phyloP scores from a whole-genome alignment of 1,140 invertebrate species.

The Psilanteris sp. region DNA sequence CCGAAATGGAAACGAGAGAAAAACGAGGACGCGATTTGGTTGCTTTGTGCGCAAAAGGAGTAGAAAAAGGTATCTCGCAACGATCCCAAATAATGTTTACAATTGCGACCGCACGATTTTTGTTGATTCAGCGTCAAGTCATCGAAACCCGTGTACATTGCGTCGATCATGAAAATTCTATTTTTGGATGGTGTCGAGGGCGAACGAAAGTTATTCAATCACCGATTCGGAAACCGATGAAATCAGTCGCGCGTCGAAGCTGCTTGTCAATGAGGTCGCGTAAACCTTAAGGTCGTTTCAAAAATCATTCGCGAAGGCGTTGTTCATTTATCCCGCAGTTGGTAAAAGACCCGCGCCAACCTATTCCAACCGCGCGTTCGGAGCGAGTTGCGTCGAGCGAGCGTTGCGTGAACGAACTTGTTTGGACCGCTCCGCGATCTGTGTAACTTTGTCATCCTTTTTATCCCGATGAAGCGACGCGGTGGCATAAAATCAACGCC shows the following conservation, averaged over 20 bases:
- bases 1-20: no score
- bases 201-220: slow-evolving; percentile 58
- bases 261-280: slow-evolving; percentile 50
- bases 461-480: no score
- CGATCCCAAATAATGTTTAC: slow-evolving; percentile 35
- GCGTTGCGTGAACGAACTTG: no score
- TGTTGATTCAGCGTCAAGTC: slow-evolving; percentile 47
- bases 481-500: no score
- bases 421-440: no score
- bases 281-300: slow-evolving; percentile 32
- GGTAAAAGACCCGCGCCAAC: slow-evolving; percentile 53
- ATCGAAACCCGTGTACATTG: slow-evolving; percentile 67
- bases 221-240: slow-evolving; percentile 35
- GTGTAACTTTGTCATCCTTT: no score
- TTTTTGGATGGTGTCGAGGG: slow-evolving; percentile 73
- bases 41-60: neutral
- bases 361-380: no score
- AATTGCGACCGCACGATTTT: slow-evolving; percentile 34
- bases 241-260: slow-evolving; percentile 55
- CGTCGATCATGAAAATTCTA: slow-evolving; percentile 75
- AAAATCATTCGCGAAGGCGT: no score
- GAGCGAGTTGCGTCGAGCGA: no score
- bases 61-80: slow-evolving; percentile 27
- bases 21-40: no score
- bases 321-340: slow-evolving; percentile 60